Percentiles rank a stretch among this genome's conserved stretches.
Evolutionary conservation across 2,797 vertebrate genomes (phyloP).

Genomic region (Epinephelus coioides): DNA sequence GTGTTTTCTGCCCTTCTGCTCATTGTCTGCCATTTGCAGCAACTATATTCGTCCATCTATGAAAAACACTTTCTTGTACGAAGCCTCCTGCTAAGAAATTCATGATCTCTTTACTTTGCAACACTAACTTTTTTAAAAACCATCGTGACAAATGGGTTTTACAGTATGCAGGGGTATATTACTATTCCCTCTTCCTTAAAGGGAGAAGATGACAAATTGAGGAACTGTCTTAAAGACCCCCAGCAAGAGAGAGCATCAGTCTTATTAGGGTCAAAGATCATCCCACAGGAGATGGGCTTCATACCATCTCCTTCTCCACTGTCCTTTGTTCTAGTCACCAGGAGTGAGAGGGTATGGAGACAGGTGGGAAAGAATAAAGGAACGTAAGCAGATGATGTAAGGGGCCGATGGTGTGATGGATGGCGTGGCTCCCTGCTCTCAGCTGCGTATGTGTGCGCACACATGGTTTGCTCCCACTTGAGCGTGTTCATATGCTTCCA

Average conservation of each 20-base stretch:
- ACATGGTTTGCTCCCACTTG: constrained; percentile 20
- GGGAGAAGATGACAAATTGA: constrained; percentile 62
- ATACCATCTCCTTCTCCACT: constrained; percentile 25
- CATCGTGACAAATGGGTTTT: constrained; percentile 37
- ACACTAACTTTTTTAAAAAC: constrained; percentile 26
- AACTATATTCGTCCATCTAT: not conserved
- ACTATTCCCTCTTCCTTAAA: constrained; percentile 9
- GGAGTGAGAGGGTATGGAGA: constrained; percentile 35
- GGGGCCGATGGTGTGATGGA: constrained; percentile 59
- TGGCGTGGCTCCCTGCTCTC: constrained; percentile 39
- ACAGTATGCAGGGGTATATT: constrained; percentile 20
- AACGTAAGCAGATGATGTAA: constrained; percentile 50
- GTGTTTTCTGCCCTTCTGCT: not conserved
- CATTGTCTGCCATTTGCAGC: not conserved
- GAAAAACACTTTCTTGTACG: constrained; percentile 14
- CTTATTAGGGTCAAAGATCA: constrained; percentile 60
- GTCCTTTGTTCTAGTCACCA: constrained; percentile 44
- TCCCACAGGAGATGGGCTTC: constrained; percentile 38
- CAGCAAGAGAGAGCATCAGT: constrained; percentile 41
- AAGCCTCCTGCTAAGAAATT: constrained; percentile 4
- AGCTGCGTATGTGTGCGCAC: constrained; percentile 9
- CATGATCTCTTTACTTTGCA: constrained; percentile 35
- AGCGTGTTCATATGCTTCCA: constrained; percentile 23
- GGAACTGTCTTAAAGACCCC: constrained; percentile 40
- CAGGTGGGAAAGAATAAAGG: constrained; percentile 33